phyloP scores from a whole-genome alignment of 2,113 vertebrate species.

The cat (Felis catus) region DNA sequence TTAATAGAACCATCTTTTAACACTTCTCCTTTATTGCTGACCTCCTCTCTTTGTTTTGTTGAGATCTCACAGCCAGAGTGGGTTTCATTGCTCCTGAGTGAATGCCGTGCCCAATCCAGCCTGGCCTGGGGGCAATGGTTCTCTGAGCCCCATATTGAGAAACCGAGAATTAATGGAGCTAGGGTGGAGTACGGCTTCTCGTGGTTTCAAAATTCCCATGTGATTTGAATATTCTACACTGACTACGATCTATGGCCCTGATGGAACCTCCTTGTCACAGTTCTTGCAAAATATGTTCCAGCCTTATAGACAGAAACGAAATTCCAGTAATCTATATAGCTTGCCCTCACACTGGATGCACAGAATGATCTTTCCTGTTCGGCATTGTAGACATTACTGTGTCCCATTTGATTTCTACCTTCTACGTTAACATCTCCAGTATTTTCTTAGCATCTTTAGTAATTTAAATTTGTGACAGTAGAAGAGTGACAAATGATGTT shows the following conservation, averaged over 20 bases:
- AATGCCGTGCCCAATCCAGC: not conserved
- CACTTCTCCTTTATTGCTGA: not conserved
- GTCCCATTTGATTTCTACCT: not conserved
- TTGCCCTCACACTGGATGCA: not conserved
- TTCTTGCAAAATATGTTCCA: not conserved
- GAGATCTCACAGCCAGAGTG: not conserved
- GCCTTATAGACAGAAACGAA: not conserved
- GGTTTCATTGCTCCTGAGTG: not conserved
- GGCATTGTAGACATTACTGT: fast-evolving
- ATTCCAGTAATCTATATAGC: not conserved
- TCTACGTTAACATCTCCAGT: not conserved
- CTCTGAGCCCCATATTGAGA: not conserved
- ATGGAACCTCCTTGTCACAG: not conserved
- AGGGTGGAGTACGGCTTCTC: not conserved
- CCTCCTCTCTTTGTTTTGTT: not conserved
- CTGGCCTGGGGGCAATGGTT: fast-evolving
- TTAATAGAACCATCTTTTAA: too few relatives aligned
- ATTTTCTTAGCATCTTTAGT: not conserved
- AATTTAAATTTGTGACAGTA: not conserved
- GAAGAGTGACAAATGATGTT: not conserved
- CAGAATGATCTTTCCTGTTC: not conserved
- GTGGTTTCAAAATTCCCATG: not conserved
- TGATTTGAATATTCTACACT: not conserved
- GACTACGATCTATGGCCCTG: too few relatives aligned
- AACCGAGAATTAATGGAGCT: not conserved